Evolutionary conservation across 2,797 vertebrate genomes (phyloP).

Genomic region (Gobio occitaniae): DNA sequence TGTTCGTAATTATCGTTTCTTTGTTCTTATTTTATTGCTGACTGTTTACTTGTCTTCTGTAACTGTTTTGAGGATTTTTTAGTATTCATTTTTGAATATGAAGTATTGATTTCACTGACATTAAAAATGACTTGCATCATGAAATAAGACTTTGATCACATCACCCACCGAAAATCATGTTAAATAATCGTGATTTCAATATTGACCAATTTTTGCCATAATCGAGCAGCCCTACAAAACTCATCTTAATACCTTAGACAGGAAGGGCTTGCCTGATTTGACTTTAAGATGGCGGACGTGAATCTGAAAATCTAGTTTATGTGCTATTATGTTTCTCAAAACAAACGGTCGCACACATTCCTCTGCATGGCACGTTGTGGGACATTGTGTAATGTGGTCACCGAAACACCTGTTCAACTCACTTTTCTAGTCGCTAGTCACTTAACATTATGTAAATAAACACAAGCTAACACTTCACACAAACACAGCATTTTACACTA

Average conservation of each 20-base stretch:
- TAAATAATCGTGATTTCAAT: too few relatives aligned
- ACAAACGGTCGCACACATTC: background rate
- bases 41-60: too few relatives aligned
- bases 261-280: conserved; percentile 2
- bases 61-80: too few relatives aligned
- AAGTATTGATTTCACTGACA: too few relatives aligned
- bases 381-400: background rate
- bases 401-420: conserved; percentile 42
- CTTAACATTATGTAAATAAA: conserved; percentile 33
- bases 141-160: too few relatives aligned
- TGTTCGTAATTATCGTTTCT: too few relatives aligned
- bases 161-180: too few relatives aligned
- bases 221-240: too few relatives aligned
- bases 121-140: too few relatives aligned
- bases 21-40: too few relatives aligned
- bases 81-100: too few relatives aligned
- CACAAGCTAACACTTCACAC: conserved; percentile 3
- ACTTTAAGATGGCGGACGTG: background rate
- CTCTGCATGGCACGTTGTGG: background rate
- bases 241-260: background rate
- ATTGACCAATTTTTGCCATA: too few relatives aligned
- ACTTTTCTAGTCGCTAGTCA: background rate
- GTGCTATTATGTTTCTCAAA: background rate
- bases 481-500: conserved; percentile 29
- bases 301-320: background rate